Conservation (phyloP, 2,797 vertebrate species). For the Oreochromis mossambicus region DNA sequence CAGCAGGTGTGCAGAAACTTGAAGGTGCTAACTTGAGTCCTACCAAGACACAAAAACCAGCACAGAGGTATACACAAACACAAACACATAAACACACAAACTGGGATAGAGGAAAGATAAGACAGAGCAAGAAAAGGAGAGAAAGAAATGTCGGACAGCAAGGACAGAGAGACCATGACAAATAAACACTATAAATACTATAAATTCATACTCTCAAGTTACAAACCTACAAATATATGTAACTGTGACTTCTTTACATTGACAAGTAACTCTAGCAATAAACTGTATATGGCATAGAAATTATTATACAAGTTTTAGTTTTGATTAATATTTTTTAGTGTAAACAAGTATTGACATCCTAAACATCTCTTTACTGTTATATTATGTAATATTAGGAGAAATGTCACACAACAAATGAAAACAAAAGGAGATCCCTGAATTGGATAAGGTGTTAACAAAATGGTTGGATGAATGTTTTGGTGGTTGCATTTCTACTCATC, state of each 20-base stretch:
- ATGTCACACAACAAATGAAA: background rate
- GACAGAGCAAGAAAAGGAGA: background rate
- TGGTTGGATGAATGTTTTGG: background rate
- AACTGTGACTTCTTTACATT: background rate
- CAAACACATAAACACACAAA: background rate
- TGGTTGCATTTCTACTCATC: background rate
- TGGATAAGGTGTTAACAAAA: background rate
- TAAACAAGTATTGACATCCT: background rate
- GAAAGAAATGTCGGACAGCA: background rate
- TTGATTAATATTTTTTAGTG: background rate
- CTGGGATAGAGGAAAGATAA: background rate
- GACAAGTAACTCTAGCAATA: background rate
- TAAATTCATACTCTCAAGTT: background rate
- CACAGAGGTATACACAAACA: background rate
- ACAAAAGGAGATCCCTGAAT: background rate
- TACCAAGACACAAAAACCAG: background rate
- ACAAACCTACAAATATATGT: background rate
- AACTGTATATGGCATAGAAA: background rate
- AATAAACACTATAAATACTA: background rate
- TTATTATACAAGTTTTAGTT: background rate
- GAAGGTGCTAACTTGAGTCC: background rate
- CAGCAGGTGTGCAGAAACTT: background rate
- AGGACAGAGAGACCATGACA: background rate
- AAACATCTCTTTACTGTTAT: background rate
- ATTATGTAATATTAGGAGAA: background rate